Percentiles rank a stretch among this genome's conserved stretches.
Conservation (phyloP, 2,113 vertebrate genomes). For the Nanger granti region DNA sequence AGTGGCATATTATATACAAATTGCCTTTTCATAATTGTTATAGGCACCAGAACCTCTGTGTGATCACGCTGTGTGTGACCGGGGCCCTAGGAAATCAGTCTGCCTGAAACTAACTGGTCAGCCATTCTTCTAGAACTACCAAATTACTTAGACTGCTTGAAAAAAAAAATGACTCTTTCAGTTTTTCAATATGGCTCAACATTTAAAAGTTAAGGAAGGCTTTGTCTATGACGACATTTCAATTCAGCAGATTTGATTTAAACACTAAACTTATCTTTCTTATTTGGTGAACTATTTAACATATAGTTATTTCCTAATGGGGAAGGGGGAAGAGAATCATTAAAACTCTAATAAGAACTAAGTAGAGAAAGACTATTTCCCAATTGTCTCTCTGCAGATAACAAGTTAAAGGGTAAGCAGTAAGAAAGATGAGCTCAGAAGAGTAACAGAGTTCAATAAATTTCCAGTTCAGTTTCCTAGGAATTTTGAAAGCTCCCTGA, state of each 20-base stretch:
- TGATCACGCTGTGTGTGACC: background rate
- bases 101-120: background rate
- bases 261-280: background rate
- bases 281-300: background rate
- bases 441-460: background rate
- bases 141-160: background rate
- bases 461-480: background rate
- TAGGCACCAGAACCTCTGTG: background rate
- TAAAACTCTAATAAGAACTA: background rate
- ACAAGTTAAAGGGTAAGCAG: background rate
- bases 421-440: background rate
- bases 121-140: background rate
- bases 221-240: background rate
- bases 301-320: background rate
- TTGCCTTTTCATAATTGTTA: background rate
- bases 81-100: background rate
- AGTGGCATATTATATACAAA: background rate
- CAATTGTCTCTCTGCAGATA: background rate
- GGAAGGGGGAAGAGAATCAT: background rate
- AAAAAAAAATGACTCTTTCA: background rate
- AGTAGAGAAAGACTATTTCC: background rate
- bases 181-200: background rate
- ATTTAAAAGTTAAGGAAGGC: background rate
- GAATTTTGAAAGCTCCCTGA: background rate
- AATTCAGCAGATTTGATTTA: background rate